Evolutionary conservation across 2,113 vertebrate species (phyloP).

Genomic region (Oreamnos americanus): DNA sequence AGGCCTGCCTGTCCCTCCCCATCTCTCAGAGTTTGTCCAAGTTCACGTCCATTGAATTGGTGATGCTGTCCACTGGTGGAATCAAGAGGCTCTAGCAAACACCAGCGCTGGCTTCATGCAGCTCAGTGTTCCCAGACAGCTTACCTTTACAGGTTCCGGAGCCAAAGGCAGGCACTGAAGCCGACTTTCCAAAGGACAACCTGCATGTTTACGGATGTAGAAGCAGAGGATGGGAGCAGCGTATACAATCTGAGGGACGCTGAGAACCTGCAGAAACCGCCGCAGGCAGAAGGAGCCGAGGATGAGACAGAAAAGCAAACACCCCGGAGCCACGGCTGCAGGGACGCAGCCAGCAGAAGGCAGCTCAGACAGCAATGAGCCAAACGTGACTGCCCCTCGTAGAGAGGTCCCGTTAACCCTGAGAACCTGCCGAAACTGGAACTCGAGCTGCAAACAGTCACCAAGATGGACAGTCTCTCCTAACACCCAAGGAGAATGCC

Average conservation of each 20-base stretch:
- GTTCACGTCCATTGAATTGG: neutral
- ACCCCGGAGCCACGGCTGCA: accelerated
- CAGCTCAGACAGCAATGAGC: accelerated
- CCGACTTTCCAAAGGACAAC: accelerated
- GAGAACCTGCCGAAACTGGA: too few relatives aligned
- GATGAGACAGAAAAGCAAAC: accelerated
- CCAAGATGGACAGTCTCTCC: neutral
- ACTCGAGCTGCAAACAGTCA: accelerated
- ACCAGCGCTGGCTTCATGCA: accelerated
- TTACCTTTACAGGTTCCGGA: accelerated
- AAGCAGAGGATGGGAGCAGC: accelerated
- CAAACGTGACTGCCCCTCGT: accelerated
- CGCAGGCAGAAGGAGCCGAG: neutral
- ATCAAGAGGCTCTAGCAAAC: accelerated
- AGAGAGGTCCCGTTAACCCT: accelerated
- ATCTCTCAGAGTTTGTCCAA: neutral
- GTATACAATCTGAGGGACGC: accelerated
- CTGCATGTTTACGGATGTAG: accelerated
- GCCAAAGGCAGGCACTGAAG: accelerated
- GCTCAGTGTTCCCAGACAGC: accelerated
- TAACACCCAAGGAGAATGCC: accelerated
- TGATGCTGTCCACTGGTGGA: neutral
- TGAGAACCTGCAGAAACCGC: accelerated
- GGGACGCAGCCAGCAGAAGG: accelerated
- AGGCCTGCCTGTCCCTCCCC: neutral